Evolutionary conservation across 1,140 invertebrate genomes (phyloP).

Genomic region (Bicyclus anynana): DNA sequence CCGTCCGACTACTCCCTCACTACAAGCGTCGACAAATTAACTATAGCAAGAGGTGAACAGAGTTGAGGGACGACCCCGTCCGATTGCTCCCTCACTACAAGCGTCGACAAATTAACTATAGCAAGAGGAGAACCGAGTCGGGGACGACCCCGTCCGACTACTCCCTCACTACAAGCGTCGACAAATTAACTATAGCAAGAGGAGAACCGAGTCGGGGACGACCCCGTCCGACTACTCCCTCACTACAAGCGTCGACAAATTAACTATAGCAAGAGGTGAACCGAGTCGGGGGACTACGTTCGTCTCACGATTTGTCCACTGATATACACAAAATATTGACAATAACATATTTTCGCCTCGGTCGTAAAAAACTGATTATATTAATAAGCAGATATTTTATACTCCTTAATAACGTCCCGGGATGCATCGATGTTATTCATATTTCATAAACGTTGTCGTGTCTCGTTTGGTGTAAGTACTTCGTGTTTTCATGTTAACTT

Average conservation of each 20-base stretch:
- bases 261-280: slow-evolving; percentile 36
- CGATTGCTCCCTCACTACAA: too few relatives aligned
- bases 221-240: slow-evolving; percentile 19
- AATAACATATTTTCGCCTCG: slow-evolving; percentile 59
- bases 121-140: too few relatives aligned
- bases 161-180: too few relatives aligned
- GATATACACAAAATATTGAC: slow-evolving; percentile 67
- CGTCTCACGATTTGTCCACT: slow-evolving; percentile 44
- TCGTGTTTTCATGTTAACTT: slow-evolving; percentile 45
- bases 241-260: slow-evolving; percentile 38
- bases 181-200: too few relatives aligned
- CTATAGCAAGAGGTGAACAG: too few relatives aligned
- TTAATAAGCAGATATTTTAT: slow-evolving; percentile 66
- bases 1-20: too few relatives aligned
- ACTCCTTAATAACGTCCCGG: slow-evolving; percentile 12
- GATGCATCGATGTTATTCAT: slow-evolving; percentile 16
- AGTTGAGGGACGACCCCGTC: too few relatives aligned
- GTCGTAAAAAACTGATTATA: slow-evolving; percentile 64
- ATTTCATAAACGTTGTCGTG: slow-evolving; percentile 6
- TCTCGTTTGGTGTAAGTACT: slow-evolving; percentile 56
- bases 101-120: too few relatives aligned
- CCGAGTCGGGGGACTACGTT: slow-evolving; percentile 41
- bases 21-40: too few relatives aligned
- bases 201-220: too few relatives aligned
- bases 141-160: too few relatives aligned